Evolutionary conservation across 2,888 invertebrate genomes (phyloP), one percentile per base, ranked within the genome.

Genomic region (Limulus polyphemus): DNA sequence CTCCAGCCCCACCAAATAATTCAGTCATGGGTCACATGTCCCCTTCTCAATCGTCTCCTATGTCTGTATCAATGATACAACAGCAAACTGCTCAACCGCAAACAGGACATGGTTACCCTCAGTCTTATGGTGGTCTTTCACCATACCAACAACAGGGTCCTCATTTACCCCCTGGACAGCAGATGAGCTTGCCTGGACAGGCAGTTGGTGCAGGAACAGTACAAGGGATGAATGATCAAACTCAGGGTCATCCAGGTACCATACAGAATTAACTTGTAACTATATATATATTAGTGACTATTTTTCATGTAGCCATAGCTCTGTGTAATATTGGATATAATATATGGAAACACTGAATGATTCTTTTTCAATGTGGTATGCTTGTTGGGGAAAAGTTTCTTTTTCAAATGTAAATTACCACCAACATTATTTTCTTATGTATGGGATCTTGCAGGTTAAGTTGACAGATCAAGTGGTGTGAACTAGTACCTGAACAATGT

Each of bases 1-100:
- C 61, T 47, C 63, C 65, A 49, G 61, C 65, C 50, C 62, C 65
- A 54, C 62, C 65, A 48, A 63, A 62, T 11, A 58, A 57, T n/a
- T 50, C 59, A 57, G 56, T 54, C 54, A 65, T 65, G 56, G 62
- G 56, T 54, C 63, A 65, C 50, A 65, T 63, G 60, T 58, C 60
- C 49, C 32, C 60, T 47, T 56, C 63, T 9, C 66, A 63, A 7
- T n/a, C 17, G 12, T 46, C 46, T 2, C 32, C 32, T 32, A 32
- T 32, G 32, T 32, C 32, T 32, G 32, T 32, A 7, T 2, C 32
- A 32, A 32, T 32, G 32, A 32, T 32, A 5, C 32, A 32, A 32
- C 32, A 32, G 32, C 32, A 32, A 32, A 32, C 32, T 32, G 32
- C 32, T 32, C 32, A 54, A 17, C 54, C 11, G 9, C 54, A 57